Base-by-base conservation (phyloP, 2,888 invertebrate species). In the Lydus trimaculatus region DNA sequence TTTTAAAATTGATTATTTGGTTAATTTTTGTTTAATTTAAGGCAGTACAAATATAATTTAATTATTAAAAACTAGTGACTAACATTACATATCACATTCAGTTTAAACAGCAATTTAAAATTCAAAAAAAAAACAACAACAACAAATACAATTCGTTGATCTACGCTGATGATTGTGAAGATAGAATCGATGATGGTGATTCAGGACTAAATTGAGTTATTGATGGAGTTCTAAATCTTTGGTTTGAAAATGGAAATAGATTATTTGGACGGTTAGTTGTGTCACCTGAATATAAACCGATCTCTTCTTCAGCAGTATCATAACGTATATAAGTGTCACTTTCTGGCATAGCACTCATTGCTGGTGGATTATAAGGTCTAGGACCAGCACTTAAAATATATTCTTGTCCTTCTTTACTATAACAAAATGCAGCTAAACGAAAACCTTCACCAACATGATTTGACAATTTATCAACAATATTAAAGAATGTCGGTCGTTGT, bases 401-500 rank as follows among this genome's bases (percentile, higher is more conserved):
- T 81, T 90, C 90, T 82, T 88, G 87, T 0, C 90, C 90, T 73
- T 87, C 88, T 63, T 88, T 85, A 74, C 91, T 87, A 85, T 90
- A 90, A 85, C 89, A 91, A 85, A 89, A 91, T 5, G 91, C 90
- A 58, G 88, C 87, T 70, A 88, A 84, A 75, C 86, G 84, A 80
- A 92, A 92, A 63, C 86, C 85, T 65, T 87, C 85, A 11, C 88
- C 86, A 15, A 91, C 84, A 76, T 89, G 87, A 7, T 87, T 84
- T 70, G 88, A 87, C 65, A 92, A 81, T 69, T 86, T 86, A 62
- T 89, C 87, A 13, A 92, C 87, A 52, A 90, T 85, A 74, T 88
- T 87, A 71, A 87, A 84, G 82, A 94, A 94, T 4, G 88, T 88
- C 0, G 92, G 92, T 62, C 94, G 85, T 23, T 89, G 87, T 71